Base-by-base conservation (phyloP, 2,797 vertebrate species). In the Lepus townsendii region DNA sequence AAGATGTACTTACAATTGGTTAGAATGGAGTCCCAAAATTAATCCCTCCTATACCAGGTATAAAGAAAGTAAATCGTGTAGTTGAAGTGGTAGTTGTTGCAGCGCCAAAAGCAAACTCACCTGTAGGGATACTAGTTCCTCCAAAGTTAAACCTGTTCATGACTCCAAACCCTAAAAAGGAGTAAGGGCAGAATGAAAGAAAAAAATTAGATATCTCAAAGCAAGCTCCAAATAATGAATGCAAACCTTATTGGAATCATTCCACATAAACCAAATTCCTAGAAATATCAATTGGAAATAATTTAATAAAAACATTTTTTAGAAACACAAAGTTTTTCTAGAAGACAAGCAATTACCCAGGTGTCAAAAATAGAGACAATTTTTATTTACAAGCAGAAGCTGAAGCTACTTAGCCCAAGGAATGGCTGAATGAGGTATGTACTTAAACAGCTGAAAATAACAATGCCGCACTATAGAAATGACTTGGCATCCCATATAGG, bases 71-170 rank as follows among this genome's bases (percentile, higher is more conserved):
- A 90, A 98, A 98, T 22, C 95, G 96, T 4, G 71, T 50, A 16
- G 95, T 5, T 50, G 98, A 88, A 19, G 98, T 38, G 2, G 97
- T 93, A 1, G 98, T 82, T 27, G 98, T 93, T 30, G 97, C 97
- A 3, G 97, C 78, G 20, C 98, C 98, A 71, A 99, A 99, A 8
- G 50, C 60, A 92, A 99, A 99, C 6, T 98, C 76, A 30, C 85
- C 98, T 14, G 94, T 27, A 32, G 94, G 27, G 3, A 88, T 17
- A 68, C 10, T 5, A 26, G 97, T 1, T 92, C 98, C 97, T 2
- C 98, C 98, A 47, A 99, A 99, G 94, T 85, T 98, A 96, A 99
- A 99, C 5, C 98, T 97, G 69, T 94, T 98, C 98, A 98, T 99
- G 85, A 86, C 97, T 88, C 30, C 52, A 93, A 89, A 63, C 69